Percentiles rank a stretch among this genome's conserved stretches.
Conservation (phyloP, 2,797 vertebrate genomes). For the Chelidonichthys spinosus region DNA sequence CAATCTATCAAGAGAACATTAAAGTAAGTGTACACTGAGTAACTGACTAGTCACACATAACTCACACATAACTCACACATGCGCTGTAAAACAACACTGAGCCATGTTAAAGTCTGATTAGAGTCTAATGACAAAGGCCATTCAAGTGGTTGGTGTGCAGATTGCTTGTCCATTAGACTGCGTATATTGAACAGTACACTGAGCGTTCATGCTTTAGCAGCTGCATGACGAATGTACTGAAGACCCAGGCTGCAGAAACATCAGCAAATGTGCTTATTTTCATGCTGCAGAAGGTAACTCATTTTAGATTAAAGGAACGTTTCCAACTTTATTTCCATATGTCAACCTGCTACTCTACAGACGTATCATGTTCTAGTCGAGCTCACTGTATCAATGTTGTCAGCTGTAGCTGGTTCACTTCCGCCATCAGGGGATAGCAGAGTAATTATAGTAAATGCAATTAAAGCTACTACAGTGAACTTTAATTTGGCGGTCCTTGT, state of each 20-base stretch:
- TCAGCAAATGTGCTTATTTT: constrained; percentile 43
- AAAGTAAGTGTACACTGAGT: constrained; percentile 69
- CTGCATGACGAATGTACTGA: constrained; percentile 44
- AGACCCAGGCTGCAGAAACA: constrained; percentile 41
- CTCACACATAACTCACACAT: constrained; percentile 49
- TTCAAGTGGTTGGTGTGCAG: constrained; percentile 45
- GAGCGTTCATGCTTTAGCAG: constrained; percentile 17
- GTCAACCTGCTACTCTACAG: constrained; percentile 37
- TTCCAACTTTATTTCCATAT: constrained; percentile 50
- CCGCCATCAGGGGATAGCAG: constrained; percentile 14
- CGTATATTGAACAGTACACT: background rate
- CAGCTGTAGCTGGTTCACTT: constrained; percentile 43
- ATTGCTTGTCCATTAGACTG: constrained; percentile 42
- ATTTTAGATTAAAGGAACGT: constrained; percentile 56
- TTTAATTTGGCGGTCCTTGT: background rate
- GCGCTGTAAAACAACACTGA: constrained; percentile 69
- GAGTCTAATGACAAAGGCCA: constrained; percentile 60
- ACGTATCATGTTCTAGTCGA: constrained; percentile 35
- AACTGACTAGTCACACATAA: constrained; percentile 62
- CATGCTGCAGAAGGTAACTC: constrained; percentile 36
- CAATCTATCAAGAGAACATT: constrained; percentile 76
- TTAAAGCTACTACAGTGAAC: no score
- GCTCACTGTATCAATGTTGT: background rate
- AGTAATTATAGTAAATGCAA: constrained; percentile 28
- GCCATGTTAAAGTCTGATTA: constrained; percentile 72